Evolutionary conservation across 1,140 invertebrate species (phyloP).

Genomic region (Pseudomyrmex pallidus): DNA sequence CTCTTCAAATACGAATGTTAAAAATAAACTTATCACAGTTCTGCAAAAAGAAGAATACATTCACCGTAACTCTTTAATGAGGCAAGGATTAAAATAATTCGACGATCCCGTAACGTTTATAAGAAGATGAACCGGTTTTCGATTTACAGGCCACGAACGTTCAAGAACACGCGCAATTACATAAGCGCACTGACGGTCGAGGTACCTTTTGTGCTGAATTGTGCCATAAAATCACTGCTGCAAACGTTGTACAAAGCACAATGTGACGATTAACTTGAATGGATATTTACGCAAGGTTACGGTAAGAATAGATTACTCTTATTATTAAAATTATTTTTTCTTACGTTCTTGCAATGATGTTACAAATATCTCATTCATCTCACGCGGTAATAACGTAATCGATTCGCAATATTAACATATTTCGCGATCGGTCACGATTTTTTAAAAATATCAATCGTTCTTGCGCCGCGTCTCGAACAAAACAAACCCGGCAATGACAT

Average conservation of each 20-base stretch:
- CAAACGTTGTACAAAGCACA: slow-evolving; percentile 26
- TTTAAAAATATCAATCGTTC: background rate
- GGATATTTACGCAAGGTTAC: slow-evolving; percentile 25
- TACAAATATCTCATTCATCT: too few species aligned
- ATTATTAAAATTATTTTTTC: background rate
- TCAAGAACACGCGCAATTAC: slow-evolving; percentile 26
- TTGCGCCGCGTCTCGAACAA: slow-evolving; percentile 23
- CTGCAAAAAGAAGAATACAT: background rate
- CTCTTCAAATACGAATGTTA: too few species aligned
- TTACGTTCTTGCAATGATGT: background rate
- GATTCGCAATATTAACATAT: background rate
- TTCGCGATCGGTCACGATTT: background rate
- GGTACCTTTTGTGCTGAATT: slow-evolving; percentile 38
- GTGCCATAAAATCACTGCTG: slow-evolving; percentile 1
- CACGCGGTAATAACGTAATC: background rate
- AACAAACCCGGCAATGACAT: slow-evolving; percentile 23
- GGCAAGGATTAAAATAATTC: background rate
- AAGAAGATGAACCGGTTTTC: slow-evolving; percentile 4
- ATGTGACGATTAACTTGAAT: slow-evolving; percentile 22
- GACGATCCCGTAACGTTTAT: background rate
- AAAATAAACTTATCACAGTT: background rate
- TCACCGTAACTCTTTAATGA: background rate
- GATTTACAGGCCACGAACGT: slow-evolving; percentile 35
- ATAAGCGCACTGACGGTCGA: slow-evolving; percentile 19
- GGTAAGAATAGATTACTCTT: background rate